Conservation (phyloP, 2,888 invertebrate species). For the Hemistola chrysoprasaria region DNA sequence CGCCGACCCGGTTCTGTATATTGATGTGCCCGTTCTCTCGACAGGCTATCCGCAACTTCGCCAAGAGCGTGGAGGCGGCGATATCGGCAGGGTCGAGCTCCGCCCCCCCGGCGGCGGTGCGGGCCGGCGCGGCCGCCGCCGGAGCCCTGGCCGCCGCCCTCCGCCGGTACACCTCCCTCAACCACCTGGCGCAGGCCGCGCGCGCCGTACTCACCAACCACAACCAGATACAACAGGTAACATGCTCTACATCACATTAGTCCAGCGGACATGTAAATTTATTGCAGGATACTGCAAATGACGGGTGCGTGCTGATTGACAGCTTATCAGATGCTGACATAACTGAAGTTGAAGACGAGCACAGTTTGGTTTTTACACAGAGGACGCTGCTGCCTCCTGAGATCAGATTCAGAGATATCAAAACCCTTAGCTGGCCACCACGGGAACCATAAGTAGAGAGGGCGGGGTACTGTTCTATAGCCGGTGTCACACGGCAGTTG, state of each 20-base stretch:
- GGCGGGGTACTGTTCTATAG: too few relatives aligned
- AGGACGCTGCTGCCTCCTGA: too few relatives aligned
- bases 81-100: slow-evolving; percentile 92
- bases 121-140: slow-evolving; percentile 91
- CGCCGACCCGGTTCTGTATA: neutral
- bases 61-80: slow-evolving; percentile 89
- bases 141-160: slow-evolving; percentile 97
- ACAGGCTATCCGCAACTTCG: slow-evolving; percentile 83
- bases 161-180: slow-evolving; percentile 97
- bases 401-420: too few relatives aligned
- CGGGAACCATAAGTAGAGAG: too few relatives aligned
- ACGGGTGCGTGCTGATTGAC: too few relatives aligned
- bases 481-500: too few relatives aligned
- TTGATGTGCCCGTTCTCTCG: slow-evolving; percentile 55
- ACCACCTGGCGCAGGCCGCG: slow-evolving; percentile 98
- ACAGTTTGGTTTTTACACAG: too few relatives aligned
- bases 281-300: too few relatives aligned
- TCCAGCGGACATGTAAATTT: too few relatives aligned
- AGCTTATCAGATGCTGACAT: too few relatives aligned
- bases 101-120: slow-evolving; percentile 90
- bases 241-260: neutral
- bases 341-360: too few relatives aligned
- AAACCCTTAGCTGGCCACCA: too few relatives aligned
- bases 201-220: slow-evolving; percentile 97
- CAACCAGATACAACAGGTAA: slow-evolving; percentile 93